Base-by-base conservation (phyloP, 2,113 vertebrate genomes). In the Myotis lucifugus region DNA sequence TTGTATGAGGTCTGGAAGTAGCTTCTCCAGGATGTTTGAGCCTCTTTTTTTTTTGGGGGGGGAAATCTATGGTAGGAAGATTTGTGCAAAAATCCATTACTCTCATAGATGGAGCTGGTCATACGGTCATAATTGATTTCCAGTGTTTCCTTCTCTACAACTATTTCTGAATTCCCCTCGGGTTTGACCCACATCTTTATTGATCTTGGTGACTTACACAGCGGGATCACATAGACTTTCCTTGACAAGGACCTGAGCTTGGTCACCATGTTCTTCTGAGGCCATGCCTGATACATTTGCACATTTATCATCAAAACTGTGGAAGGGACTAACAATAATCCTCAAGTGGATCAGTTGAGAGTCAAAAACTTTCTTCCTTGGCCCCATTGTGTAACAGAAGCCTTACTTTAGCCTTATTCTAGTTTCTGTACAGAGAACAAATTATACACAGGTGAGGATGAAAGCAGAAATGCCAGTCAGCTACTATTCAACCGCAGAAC, bases 171-270 rank as follows among this genome's bases (percentile, higher is more conserved):
- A 76, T 56, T 14, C 7, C 81, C 14, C 42, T 56, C 8, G 5
- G 48, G 23, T 37, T 78, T 81, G 17, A 0, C 2, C 11, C 56
- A 46, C 15, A 8, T 46, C n/a, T 73, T 40, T 59, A 23, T 32
- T 88, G 48, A 85, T 79, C 19, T 81, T 40, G 1, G 40, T n/a
- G 6, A 32, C 5, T 85, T 82, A 82, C 3, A 29, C 9, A 34
- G 9, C 1, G 13, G 10, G 14, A 2, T 14, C 34, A 74, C n/a
- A 25, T 6, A 74, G 40, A 54, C 14, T 0, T 0, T 66, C 3
- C 2, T 0, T 42, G 42, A 54, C 9, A 18, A 46, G 32, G 2
- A 40, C 13, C 25, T 66, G 13, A 64, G 1, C 21, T 40, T 14
- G 13, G 2, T 25, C 50, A 54, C 64, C 13, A 21, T 21, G 7